phyloP scores from a whole-genome alignment of 2,888 invertebrate genomes.

The Drosophila lacicola region DNA sequence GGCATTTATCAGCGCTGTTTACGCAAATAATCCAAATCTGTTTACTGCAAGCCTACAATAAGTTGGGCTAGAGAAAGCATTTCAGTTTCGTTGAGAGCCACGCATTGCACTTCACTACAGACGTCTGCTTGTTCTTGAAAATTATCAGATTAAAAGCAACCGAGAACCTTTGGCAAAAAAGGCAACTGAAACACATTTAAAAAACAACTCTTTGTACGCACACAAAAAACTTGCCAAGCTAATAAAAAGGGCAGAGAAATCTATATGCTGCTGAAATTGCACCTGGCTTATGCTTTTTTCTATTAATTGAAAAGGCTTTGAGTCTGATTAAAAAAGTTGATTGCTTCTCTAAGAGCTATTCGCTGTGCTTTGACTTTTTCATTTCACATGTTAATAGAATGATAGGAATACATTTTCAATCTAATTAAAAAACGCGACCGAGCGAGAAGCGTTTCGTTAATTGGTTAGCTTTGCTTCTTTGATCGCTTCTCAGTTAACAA shows the following conservation, averaged over 20 bases:
- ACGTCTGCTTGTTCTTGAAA: not conserved
- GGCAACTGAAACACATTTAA: not conserved
- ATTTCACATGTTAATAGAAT: not conserved
- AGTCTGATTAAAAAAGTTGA: not conserved
- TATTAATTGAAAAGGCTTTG: not conserved
- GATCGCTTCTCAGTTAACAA: not conserved
- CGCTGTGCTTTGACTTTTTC: not conserved
- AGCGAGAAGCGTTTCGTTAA: not conserved
- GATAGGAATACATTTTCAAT: not conserved
- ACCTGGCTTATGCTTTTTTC: no score
- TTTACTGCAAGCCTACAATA: not conserved
- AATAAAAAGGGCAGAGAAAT: slow-evolving; percentile 2
- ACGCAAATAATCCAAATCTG: not conserved
- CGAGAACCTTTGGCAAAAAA: not conserved
- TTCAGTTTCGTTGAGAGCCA: not conserved
- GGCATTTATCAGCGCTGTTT: not conserved
- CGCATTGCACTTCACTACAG: not conserved
- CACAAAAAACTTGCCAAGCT: not conserved
- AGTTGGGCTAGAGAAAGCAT: not conserved
- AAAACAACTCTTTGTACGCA: not conserved
- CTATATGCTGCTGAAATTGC: no score
- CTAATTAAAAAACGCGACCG: not conserved
- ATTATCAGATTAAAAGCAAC: not conserved
- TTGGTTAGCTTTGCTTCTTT: not conserved
- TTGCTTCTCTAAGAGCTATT: not conserved